Evolutionary conservation across 2,888 invertebrate genomes (phyloP), one percentile per base, ranked within the genome.

Genomic region (Drosophila mercatorum): DNA sequence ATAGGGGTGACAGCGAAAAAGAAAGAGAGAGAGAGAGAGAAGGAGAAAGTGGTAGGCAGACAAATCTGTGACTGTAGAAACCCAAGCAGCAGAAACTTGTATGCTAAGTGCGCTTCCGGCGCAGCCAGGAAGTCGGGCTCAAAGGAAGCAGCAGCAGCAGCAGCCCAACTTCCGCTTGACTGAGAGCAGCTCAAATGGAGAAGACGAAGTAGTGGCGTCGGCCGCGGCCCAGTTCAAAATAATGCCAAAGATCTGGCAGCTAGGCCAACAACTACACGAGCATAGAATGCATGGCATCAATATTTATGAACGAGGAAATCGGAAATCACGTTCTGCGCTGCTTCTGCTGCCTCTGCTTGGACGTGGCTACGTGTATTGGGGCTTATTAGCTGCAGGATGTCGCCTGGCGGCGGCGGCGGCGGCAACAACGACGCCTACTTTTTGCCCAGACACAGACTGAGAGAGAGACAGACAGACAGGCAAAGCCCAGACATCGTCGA

Each of bases 241-340:
- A 47, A 47, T 47, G 38, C 47, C 47, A 63, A 17, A 56, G 38
- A 60, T 60, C 58, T 68, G 65, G 65, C 59, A 63, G 56, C 55
- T 67, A 56, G 56, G 31, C 43, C 56, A 22, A 4, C 36, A 44
- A 38, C 56, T 26, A 52, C 44, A 57, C n/a, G 44, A 36, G 57
- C 57, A 10, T 56, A 69, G 73, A 66, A 76, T 66, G 68, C 68
- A 43, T 26, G 40, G 40, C 84, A 84, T 84, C 79, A 74, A 84
- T 84, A 84, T 84, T 84, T 84, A 84, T 84, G 85, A 84, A 86
- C 80, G 72, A 87, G 86, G 86, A 87, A 87, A 77, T 87, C 84
- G 86, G 86, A 87, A 87, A 87, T 87, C 86, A 87, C 86, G 86
- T 87, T 75, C 78, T 60, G 75, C 66, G 68, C 28, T 63, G 66